phyloP scores from a whole-genome alignment of 2,797 vertebrate genomes.

The Poeciliopsis gracilis region DNA sequence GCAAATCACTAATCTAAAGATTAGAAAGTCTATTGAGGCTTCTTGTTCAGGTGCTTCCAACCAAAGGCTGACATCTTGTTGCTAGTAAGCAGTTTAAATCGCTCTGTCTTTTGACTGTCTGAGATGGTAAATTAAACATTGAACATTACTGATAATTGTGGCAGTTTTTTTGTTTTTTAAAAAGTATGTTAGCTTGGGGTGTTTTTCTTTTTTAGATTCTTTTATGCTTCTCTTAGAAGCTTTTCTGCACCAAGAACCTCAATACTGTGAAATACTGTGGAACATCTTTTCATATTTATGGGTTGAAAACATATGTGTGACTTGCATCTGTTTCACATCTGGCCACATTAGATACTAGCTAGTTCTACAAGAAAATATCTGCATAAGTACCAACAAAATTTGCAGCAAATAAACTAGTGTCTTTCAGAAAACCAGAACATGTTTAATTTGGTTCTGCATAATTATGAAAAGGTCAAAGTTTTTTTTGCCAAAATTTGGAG shows the following conservation, averaged over 20 bases:
- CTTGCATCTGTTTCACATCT: neutral
- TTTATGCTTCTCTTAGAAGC: neutral
- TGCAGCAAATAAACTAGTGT: neutral
- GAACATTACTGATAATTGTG: neutral
- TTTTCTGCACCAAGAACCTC: neutral
- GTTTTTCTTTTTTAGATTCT: neutral
- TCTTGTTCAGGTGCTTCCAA: neutral
- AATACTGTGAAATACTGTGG: neutral
- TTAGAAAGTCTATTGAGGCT: neutral
- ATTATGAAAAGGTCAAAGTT: neutral
- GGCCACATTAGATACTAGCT: neutral
- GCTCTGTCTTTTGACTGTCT: neutral
- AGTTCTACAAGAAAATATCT: neutral
- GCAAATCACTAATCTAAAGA: neutral
- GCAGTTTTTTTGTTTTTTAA: neutral
- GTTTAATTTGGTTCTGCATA: neutral
- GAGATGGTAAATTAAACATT: neutral
- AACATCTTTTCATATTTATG: neutral
- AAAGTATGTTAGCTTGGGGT: neutral
- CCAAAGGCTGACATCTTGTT: neutral
- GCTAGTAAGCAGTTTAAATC: neutral
- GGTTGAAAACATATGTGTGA: neutral
- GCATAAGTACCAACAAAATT: neutral
- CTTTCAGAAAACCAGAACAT: neutral
- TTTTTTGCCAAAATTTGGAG: neutral